These are phyloP conservation scores for Chromoteleia sp. DNA, from an alignment of 2,888 invertebrate genomes.

Conservation along the genomic window DNA sequence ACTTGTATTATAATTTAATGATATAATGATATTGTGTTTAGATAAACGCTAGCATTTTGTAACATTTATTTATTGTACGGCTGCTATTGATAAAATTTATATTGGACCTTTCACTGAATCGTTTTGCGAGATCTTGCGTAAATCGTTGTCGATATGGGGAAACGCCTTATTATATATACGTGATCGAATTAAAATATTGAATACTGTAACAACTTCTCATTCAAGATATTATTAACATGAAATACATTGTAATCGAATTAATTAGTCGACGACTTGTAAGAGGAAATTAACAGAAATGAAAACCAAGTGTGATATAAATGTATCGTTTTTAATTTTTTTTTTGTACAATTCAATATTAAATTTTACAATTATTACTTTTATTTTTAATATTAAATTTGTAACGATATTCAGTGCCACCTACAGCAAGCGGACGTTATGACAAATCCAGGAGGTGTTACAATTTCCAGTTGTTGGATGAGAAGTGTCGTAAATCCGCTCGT, in stretches of 20 bases:
- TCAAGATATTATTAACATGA: too few species aligned
- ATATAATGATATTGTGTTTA: conserved; percentile 2
- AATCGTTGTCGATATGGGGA: too few species aligned
- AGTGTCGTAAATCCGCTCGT: conserved; percentile 38
- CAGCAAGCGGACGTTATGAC: conserved; percentile 53
- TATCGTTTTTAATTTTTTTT: conserved; percentile 62
- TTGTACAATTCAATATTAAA: conserved; percentile 66
- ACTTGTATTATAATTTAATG: conserved; percentile 8
- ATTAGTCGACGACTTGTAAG: too few species aligned
- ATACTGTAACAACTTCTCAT: too few species aligned
- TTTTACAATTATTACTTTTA: conserved; percentile 66
- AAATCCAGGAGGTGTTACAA: conserved; percentile 38
- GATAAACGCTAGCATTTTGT: background rate
- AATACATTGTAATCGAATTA: too few species aligned
- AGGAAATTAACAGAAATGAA: conserved; percentile 21
- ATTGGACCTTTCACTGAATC: too few species aligned
- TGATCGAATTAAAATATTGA: too few species aligned
- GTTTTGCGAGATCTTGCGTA: too few species aligned
- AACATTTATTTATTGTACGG: conserved; percentile 8
- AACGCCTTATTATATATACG: too few species aligned
- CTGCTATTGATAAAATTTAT: background rate
- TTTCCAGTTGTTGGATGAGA: conserved; percentile 26
- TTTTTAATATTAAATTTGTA: conserved; percentile 60
- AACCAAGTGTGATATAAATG: conserved; percentile 60
- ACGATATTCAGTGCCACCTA: conserved; percentile 62